These are phyloP conservation scores for Anas platyrhynchos DNA, from an alignment of 2,113 vertebrate genomes.

Conservation along the genomic window DNA sequence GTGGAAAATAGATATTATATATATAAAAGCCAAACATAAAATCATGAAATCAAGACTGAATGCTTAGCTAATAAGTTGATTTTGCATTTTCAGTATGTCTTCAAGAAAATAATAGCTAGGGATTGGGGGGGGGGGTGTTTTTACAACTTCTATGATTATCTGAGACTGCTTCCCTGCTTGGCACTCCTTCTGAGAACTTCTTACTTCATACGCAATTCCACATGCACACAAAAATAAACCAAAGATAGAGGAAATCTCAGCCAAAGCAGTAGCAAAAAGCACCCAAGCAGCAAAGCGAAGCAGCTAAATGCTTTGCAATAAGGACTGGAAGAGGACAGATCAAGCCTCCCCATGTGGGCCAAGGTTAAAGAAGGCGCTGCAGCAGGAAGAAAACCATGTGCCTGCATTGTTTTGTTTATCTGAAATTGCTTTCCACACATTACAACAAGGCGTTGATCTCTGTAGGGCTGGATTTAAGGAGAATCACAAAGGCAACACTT, in stretches of 20 bases:
- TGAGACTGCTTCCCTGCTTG: conserved; percentile 5
- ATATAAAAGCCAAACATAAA: conserved; percentile 50
- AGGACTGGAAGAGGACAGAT: background rate
- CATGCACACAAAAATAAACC: background rate
- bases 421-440: background rate
- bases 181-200: background rate
- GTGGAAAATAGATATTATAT: conserved; percentile 15
- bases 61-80: conserved; percentile 42
- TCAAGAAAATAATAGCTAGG: background rate
- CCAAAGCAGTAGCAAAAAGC: background rate
- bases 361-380: background rate
- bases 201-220: background rate
- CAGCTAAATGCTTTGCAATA: background rate
- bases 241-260: background rate
- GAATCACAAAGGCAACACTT: background rate
- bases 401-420: background rate
- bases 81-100: background rate
- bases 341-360: background rate
- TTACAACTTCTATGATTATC: background rate
- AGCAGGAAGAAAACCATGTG: background rate
- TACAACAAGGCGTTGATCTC: background rate
- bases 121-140: background rate
- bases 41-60: conserved; percentile 59
- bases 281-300: background rate
- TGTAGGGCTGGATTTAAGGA: background rate